Evolutionary conservation across 2,113 vertebrate species (phyloP), one percentile per base, ranked within the genome.

Genomic region (Sebastes fasciatus): DNA sequence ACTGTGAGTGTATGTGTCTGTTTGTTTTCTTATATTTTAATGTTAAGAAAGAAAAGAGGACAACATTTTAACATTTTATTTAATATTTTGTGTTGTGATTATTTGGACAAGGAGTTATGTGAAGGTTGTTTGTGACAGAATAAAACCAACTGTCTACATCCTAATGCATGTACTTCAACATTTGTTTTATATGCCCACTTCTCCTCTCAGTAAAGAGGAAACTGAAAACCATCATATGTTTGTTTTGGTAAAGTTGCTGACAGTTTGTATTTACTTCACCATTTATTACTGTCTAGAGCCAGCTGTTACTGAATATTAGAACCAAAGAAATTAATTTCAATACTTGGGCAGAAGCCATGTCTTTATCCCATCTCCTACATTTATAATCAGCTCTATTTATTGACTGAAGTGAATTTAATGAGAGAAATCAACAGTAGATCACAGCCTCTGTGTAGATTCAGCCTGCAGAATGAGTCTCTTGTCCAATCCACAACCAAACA

Each of bases 181-280:
- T 42, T 7, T 16, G 26, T 68, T 1, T 79, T 62, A 52, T 11
- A 14, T 21, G 0, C 1, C 8, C 13, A 55, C 76, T 72, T 80
- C 1, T 14, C 17, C 72, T 40, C 34, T 70, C 49, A 62, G 74
- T 65, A 19, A 82, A 75, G 26, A 63, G 54, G 75, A 79, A 79
- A 19, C 57, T 60, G 40, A 74, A 80, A 74, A 21, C 26, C 2
- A 23, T 21, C 40, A 13, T 55, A 4, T 64, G 69, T 69, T 42
- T 45, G 26, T 52, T 74, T 70, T 17, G 17, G 4, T 48, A 5
- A 65, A 65, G 52, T 8, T 74, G 62, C 68, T 49, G 21, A 61
- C 26, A 14, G 52, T 43, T 63, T 14, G 43, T 43, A 49, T 16
- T 63, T 17, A 34, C 8, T 6, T 17, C 19, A n/a, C 17, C 17